Evolutionary conservation across 2,888 invertebrate species (phyloP).

Genomic region (Ophioninae sp.): DNA sequence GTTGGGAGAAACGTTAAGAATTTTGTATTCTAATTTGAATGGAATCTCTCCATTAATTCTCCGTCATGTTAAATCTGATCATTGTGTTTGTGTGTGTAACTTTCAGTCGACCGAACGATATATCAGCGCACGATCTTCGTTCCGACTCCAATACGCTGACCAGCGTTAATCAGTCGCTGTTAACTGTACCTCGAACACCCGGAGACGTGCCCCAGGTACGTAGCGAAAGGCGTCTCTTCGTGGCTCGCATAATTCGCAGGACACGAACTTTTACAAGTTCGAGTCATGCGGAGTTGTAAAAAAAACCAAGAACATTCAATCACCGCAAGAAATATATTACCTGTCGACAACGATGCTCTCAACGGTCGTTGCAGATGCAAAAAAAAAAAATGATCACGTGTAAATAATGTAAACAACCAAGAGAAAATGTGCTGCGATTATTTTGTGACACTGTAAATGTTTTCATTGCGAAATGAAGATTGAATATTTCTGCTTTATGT

Average conservation of each 20-base stretch:
- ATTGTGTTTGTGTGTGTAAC: background rate
- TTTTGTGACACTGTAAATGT: slow-evolving; percentile 38
- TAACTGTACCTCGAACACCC: slow-evolving; percentile 86
- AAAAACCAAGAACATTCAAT: background rate
- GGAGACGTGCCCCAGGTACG: slow-evolving; percentile 86
- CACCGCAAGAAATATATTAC: background rate
- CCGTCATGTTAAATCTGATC: background rate
- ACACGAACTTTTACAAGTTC: background rate
- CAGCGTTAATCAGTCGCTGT: slow-evolving; percentile 79
- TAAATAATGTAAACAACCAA: slow-evolving; percentile 50
- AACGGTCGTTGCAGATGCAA: slow-evolving; percentile 10
- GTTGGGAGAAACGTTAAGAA: background rate
- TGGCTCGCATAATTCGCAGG: slow-evolving; percentile 47
- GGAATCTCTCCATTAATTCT: background rate
- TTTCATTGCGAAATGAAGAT: slow-evolving; percentile 30
- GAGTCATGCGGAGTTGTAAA: background rate
- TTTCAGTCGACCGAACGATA: slow-evolving; percentile 71
- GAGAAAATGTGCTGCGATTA: slow-evolving; percentile 23
- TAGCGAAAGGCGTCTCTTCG: slow-evolving; percentile 64
- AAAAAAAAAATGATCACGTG: slow-evolving; percentile 17
- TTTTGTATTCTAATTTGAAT: background rate
- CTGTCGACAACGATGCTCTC: background rate
- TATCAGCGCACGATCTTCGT: slow-evolving; percentile 69
- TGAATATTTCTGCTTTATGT: slow-evolving; percentile 17
- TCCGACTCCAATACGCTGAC: slow-evolving; percentile 72